Evolutionary conservation across 2,113 vertebrate species (phyloP).

Genomic region (Isichthys henryi): DNA sequence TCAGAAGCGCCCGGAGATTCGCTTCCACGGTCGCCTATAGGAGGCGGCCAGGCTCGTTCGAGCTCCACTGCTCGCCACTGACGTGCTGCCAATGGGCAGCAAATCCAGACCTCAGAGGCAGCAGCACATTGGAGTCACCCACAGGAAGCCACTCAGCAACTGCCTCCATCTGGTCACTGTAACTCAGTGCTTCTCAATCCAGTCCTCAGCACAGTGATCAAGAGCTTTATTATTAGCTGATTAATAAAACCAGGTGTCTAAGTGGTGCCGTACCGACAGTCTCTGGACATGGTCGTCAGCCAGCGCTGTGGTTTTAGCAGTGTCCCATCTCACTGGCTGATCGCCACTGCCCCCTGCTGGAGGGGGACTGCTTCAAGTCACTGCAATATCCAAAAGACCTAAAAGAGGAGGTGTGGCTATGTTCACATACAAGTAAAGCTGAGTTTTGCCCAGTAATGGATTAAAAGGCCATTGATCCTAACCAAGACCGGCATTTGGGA

Average conservation of each 20-base stretch:
- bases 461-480: not conserved
- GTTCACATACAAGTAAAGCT: not conserved
- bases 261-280: not conserved
- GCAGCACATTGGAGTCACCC: not conserved
- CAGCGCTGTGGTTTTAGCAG: not conserved
- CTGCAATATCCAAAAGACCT: not conserved
- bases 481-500: not conserved
- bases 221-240: not conserved
- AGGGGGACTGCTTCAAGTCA: not conserved
- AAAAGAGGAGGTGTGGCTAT: not conserved
- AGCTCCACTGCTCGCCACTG: not conserved
- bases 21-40: not conserved
- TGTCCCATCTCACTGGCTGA: not conserved
- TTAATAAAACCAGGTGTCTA: not conserved
- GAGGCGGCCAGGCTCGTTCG: not conserved
- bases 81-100: not conserved
- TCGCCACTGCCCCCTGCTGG: not conserved
- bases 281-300: not conserved
- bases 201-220: not conserved
- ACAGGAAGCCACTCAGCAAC: not conserved
- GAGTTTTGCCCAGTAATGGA: not conserved
- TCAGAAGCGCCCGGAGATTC: not conserved
- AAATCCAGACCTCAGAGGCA: not conserved
- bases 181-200: not conserved
- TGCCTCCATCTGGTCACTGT: not conserved